Evolutionary conservation across 2,888 invertebrate genomes (phyloP).

Genomic region (Agriotes lineatus): DNA sequence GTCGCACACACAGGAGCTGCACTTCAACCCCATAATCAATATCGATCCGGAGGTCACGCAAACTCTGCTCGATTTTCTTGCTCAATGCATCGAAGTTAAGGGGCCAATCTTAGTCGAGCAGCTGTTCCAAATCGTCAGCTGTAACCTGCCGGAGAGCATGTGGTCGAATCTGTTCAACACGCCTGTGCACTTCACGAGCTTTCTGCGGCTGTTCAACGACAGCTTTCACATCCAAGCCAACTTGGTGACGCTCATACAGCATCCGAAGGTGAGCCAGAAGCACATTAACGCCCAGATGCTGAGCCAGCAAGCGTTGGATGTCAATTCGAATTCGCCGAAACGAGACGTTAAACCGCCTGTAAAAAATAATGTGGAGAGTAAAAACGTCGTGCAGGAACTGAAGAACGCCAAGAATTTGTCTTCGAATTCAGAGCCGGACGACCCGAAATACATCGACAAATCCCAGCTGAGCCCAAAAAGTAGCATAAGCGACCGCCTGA

Average conservation of each 20-base stretch:
- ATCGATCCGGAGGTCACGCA: conserved; percentile 89
- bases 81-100: conserved; percentile 80
- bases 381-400: conserved; percentile 45
- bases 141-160: conserved; percentile 65
- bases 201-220: conserved; percentile 93
- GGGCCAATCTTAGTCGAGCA: conserved; percentile 89
- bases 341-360: not conserved
- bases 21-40: conserved; percentile 80
- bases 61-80: conserved; percentile 84
- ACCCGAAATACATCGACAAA: conserved; percentile 30
- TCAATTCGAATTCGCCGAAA: conserved; percentile 8
- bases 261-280: conserved; percentile 76
- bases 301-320: conserved; percentile 37
- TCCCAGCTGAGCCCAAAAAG: conserved; percentile 51
- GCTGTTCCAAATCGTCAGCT: conserved; percentile 84
- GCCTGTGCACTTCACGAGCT: conserved; percentile 89
- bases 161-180: conserved; percentile 93
- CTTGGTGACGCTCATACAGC: conserved; percentile 85
- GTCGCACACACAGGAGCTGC: conserved; percentile 73
- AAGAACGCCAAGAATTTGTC: conserved; percentile 56
- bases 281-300: conserved; percentile 57
- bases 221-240: conserved; percentile 94
- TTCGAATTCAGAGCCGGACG: not conserved
- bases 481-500: conserved; percentile 61
- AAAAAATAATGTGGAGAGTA: not conserved